Evolutionary conservation across 2,113 vertebrate species (phyloP).

Genomic region (Ochotona princeps): DNA sequence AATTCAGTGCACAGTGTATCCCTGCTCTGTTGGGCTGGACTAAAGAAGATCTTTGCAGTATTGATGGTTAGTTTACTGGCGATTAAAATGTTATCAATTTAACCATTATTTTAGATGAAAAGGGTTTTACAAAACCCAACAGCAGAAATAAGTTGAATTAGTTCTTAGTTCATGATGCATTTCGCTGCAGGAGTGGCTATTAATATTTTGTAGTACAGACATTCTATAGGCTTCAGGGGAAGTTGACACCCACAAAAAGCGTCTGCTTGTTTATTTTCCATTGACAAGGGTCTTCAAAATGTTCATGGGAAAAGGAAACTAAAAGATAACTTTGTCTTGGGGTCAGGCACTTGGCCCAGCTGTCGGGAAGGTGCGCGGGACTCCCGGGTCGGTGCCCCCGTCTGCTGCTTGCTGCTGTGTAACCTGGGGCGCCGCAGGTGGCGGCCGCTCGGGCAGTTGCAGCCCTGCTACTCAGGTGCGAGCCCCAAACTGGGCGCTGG

Average conservation of each 20-base stretch:
- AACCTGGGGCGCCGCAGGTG: no score
- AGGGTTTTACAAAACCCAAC: background rate
- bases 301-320: no score
- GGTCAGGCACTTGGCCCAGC: no score
- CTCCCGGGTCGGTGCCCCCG: no score
- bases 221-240: background rate
- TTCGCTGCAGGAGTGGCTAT: background rate
- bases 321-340: no score
- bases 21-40: constrained; percentile 92
- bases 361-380: no score
- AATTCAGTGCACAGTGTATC: constrained; percentile 89
- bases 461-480: no score
- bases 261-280: background rate
- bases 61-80: constrained; percentile 84
- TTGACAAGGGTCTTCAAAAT: no score
- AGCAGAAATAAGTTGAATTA: background rate
- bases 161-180: background rate
- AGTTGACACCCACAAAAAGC: background rate
- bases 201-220: background rate
- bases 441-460: no score
- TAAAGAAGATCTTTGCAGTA: constrained; percentile 84
- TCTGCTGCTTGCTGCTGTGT: no score
- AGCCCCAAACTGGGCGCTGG: no score
- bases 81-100: constrained; percentile 39
- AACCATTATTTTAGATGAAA: constrained; percentile 35